Conservation (phyloP, 2,797 vertebrate genomes). For the Sphenopsis melanotis region DNA sequence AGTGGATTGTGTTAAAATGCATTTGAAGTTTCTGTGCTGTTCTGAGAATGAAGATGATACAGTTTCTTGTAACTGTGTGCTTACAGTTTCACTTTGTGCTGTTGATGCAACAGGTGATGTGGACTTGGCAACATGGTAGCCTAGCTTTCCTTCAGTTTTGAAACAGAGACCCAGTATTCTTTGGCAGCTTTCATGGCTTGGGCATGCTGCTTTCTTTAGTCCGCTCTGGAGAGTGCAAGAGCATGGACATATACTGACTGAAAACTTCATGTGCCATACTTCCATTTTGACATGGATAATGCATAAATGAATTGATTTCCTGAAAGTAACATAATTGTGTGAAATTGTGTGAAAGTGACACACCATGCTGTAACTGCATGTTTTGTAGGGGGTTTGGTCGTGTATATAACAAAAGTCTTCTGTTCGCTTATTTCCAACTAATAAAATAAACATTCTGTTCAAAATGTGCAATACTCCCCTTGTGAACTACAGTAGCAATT, state of each 20-base stretch:
- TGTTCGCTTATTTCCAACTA: neutral
- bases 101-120: neutral
- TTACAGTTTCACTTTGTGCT: neutral
- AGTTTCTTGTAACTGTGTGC: neutral
- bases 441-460: neutral
- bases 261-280: neutral
- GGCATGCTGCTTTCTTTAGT: neutral
- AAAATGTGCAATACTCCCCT: neutral
- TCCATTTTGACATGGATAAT: neutral
- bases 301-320: neutral
- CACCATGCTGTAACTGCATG: neutral
- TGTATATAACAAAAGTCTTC: neutral
- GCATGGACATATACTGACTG: neutral
- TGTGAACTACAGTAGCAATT: neutral
- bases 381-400: neutral
- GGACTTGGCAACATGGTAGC: neutral
- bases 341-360: neutral
- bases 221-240: neutral
- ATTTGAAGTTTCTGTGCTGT: neutral
- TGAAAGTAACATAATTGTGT: neutral
- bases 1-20: neutral
- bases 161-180: neutral
- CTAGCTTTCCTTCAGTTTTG: neutral
- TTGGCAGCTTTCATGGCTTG: neutral
- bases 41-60: neutral